Evolutionary conservation across 1,140 invertebrate species (phyloP).

Genomic region (Neotoxoptera formosana): DNA sequence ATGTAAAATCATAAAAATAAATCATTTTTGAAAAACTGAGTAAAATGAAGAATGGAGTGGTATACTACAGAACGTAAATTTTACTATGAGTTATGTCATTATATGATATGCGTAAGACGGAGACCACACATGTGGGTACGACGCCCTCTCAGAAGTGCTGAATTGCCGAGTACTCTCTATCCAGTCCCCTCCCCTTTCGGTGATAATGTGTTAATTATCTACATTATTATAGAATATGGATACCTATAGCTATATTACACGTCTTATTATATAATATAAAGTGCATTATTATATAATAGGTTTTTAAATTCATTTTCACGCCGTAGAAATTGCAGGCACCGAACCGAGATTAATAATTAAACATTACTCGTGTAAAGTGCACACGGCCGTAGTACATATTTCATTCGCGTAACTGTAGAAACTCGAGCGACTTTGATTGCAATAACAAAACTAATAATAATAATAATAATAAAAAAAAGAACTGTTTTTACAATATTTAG

Average conservation of each 20-base stretch:
- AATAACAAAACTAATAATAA: not conserved
- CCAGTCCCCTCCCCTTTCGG: too few relatives aligned
- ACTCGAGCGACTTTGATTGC: not conserved
- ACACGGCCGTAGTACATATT: not conserved
- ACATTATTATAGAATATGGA: not conserved
- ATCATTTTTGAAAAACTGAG: too few relatives aligned
- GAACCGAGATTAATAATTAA: not conserved
- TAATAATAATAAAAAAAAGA: not conserved
- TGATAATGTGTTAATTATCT: not conserved
- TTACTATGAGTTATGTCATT: too few relatives aligned
- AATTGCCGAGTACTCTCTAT: too few relatives aligned
- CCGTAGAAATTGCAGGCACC: not conserved
- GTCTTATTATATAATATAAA: not conserved
- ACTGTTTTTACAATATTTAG: slow-evolving; percentile 5
- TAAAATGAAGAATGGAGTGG: too few relatives aligned
- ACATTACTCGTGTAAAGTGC: not conserved
- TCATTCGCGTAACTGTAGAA: not conserved
- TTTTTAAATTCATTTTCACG: not conserved
- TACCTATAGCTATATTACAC: not conserved
- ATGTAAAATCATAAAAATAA: too few relatives aligned
- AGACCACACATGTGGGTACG: too few relatives aligned
- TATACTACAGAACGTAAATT: too few relatives aligned
- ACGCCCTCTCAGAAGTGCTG: too few relatives aligned
- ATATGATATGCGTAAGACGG: too few relatives aligned
- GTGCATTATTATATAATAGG: not conserved